Evolutionary conservation across 53 echinoderm and acorn worm species (phyloP), one percentile per base, ranked within the genome.

Genomic region (Arbacia lixula): DNA sequence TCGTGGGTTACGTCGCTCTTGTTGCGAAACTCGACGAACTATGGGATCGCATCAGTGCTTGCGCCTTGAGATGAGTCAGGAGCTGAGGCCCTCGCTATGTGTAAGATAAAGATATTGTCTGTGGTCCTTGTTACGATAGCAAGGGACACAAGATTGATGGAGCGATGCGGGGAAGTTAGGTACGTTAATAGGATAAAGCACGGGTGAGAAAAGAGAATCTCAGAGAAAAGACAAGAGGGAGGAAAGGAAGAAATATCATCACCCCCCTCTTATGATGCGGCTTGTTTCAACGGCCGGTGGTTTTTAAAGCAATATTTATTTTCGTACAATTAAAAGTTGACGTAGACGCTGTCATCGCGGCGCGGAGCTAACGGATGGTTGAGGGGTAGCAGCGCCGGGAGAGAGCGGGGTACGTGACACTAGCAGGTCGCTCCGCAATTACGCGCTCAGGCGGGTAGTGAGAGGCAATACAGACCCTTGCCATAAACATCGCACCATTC

Each of bases 241-340:
- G n/a, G n/a, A n/a, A n/a, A 9, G 27, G 12, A 27, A 53, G 20
- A 25, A 36, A 52, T 29, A 73, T 73, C 73, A 30, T 73, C 73
- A 52, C 73, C 73, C 51, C n/a, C 32, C 33, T 17, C 73, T 53
- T 73, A 73, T 50, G 46, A 73, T 32, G 73, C 21, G 49, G 51
- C 29, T 52, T 73, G 53, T 73, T 53, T 73, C 73, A 73, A 50
- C 73, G 73, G 34, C 14, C 51, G 73, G 53, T 50, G 5, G 5
- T 21, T 56, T 57, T 77, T 57, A 56, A 55, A 55, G 58, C 77
- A 54, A 77, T 77, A 77, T 77, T 77, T 77, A 77, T 77, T 77
- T 77, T 77, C 40, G 20, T 42, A 17, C 77, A 77, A 77, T 77
- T 77, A 77, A 77, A 77, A 77, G 38, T 58, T 54, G 36, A 54